Conservation (phyloP, 2,797 vertebrate genomes). For the Meda fulgida region DNA sequence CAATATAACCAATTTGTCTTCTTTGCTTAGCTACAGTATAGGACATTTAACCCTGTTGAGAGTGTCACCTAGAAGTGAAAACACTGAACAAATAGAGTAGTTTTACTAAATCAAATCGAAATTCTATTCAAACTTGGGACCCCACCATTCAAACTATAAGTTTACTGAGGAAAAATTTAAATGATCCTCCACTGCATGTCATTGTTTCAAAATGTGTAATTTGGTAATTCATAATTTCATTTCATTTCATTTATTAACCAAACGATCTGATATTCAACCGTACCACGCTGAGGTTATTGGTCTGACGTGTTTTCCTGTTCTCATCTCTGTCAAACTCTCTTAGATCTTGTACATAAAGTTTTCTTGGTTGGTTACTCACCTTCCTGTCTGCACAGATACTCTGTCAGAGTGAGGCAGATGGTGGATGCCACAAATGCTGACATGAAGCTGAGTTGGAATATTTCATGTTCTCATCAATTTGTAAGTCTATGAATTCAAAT, state of each 20-base stretch:
- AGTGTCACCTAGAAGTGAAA: not conserved
- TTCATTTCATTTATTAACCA: not conserved
- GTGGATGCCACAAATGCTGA: not conserved
- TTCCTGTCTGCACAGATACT: conserved; percentile 46
- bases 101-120: not conserved
- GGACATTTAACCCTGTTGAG: not conserved
- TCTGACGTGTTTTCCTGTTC: conserved; percentile 57
- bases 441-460: conserved; percentile 31
- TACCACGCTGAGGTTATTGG: conserved; percentile 3
- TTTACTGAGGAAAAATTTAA: not conserved
- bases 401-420: not conserved
- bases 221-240: not conserved
- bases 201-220: not conserved
- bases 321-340: conserved; percentile 31
- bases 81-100: not conserved
- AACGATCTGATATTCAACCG: not conserved
- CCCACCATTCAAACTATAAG: not conserved
- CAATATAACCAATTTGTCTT: not conserved
- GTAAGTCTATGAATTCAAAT: conserved; percentile 38
- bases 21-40: not conserved
- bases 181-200: not conserved
- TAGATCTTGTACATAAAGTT: conserved; percentile 47
- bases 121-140: not conserved
- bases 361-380: conserved; percentile 24
- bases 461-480: not conserved